Evolutionary conservation across 2,888 invertebrate species (phyloP), one percentile per base, ranked within the genome.

Genomic region (Hypsopygia costalis): DNA sequence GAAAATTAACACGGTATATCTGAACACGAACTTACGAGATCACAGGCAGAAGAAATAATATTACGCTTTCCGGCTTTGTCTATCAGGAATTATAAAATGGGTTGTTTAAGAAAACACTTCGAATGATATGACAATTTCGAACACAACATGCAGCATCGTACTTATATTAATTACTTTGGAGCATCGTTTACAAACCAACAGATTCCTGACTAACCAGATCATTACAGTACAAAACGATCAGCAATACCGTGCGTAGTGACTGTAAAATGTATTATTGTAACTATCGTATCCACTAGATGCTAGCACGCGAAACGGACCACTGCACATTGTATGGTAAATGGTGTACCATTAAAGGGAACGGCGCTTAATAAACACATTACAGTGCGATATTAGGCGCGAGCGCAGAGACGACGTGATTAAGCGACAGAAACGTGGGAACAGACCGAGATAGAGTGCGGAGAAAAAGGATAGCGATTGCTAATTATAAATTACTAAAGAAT

Each of bases 351-450:
- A 85, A 80, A 79, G 65, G 65, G 73, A 73, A 80, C 77, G 79
- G 65, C 76, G 81, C 79, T 82, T 85, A 85, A 83, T 86, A 85
- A 83, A 85, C 81, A 82, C 82, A 86, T 85, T 82, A 83, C 73
- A 75, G 70, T 69, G 73, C 77, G 70, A 82, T 82, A 82, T 85
- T 82, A 85, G 80, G 75, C 78, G 78, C 77, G 65, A 71, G 72
- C 78, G 74, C 76, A 75, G 62, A 71, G 68, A 64, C 68, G 73
- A 70, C 76, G 65, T 78, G 80, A 81, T 80, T 77, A 79, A 81
- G 69, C 66, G 73, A 69, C 70, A 69, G 59, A 69, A 78, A 82
- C 85, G 86, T 87, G 87, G 83, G 86, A 86, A 85, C 76, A 59
- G 60, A 66, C 60, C 49, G 64, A 62, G 67, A 74, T 25, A 72